phyloP scores from a whole-genome alignment of 2,113 vertebrate genomes.

The Myxocyprinus asiaticus region DNA sequence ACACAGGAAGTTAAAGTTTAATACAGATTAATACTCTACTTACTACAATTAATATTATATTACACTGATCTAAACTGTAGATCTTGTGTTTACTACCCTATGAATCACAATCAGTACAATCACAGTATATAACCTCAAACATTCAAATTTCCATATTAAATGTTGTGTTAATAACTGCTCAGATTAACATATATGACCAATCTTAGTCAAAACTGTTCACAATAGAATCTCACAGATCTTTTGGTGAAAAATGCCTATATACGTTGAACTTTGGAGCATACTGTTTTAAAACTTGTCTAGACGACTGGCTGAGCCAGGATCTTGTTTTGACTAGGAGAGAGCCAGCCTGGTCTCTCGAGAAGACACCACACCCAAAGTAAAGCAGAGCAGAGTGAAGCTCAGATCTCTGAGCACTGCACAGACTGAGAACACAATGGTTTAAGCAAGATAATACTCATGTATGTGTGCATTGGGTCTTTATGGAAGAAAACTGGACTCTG shows the following conservation, averaged over 20 bases:
- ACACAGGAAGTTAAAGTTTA: constrained; percentile 6
- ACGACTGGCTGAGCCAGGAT: constrained; percentile 46
- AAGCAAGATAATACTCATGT: background rate
- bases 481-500: background rate
- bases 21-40: constrained; percentile 2
- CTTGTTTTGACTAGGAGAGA: constrained; percentile 75
- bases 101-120: background rate
- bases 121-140: background rate
- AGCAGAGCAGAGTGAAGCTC: constrained; percentile 55
- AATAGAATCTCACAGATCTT: too few species aligned
- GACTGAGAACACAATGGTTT: background rate
- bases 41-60: constrained; percentile 11
- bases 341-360: constrained; percentile 72
- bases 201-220: too few species aligned
- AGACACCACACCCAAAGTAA: constrained; percentile 74
- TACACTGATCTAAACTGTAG: constrained; percentile 1
- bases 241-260: background rate
- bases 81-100: background rate
- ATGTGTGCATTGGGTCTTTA: too few species aligned
- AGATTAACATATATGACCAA: background rate
- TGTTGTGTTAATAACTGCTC: background rate
- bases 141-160: too few species aligned
- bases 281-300: constrained; percentile 37
- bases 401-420: constrained; percentile 31
- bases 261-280: background rate